Conservation (phyloP, 2,888 invertebrate genomes). For the Troilus luridus region DNA sequence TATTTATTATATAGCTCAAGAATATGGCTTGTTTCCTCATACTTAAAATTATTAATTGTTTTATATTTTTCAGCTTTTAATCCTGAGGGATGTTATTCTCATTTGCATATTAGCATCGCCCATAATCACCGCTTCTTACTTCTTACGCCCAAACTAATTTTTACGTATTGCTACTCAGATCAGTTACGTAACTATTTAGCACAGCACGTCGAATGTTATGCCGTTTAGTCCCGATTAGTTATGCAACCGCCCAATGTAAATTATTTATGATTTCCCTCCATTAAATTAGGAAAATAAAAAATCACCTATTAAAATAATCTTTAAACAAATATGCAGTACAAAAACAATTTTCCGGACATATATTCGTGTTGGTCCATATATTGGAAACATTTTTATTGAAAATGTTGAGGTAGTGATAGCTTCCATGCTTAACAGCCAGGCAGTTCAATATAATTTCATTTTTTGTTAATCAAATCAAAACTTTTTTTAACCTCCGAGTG, state of each 20-base stretch:
- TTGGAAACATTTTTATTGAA: neutral
- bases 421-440: too few species aligned
- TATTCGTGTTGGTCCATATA: neutral
- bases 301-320: neutral
- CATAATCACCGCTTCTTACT: neutral
- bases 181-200: constrained; percentile 2
- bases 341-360: neutral
- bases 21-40: too few species aligned
- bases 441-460: too few species aligned
- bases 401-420: neutral
- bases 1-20: too few species aligned
- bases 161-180: neutral
- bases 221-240: neutral
- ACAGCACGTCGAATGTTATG: neutral
- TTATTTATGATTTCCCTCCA: neutral
- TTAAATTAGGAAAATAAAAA: neutral
- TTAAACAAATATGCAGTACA: neutral
- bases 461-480: too few species aligned
- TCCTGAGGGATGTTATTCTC: too few species aligned
- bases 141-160: neutral
- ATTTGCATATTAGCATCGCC: too few species aligned
- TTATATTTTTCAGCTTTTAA: too few species aligned
- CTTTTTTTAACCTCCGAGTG: too few species aligned
- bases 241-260: neutral
- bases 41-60: too few species aligned